A percentile compares a stretch with the other conserved stretches of the same genome.
phyloP scores from a whole-genome alignment of 1,140 invertebrate species.

The Protaetia brevitarsis region DNA sequence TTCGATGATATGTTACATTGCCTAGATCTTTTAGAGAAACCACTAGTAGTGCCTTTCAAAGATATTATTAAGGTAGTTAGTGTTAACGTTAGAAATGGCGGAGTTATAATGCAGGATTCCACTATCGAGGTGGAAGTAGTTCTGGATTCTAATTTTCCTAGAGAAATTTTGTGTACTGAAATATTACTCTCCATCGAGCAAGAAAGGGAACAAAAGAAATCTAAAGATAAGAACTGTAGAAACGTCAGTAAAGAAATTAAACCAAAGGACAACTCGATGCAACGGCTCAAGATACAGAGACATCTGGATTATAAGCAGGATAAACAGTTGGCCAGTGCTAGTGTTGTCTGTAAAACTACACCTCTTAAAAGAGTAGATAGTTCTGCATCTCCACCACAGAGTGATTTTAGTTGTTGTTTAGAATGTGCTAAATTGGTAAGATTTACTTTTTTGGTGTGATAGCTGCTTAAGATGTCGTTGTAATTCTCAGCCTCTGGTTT shows the following conservation, averaged over 20 bases:
- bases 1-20: slow-evolving; percentile 73
- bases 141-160: slow-evolving; percentile 60
- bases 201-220: slow-evolving; percentile 34
- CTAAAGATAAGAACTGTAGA: slow-evolving; percentile 29
- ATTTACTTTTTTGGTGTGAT: too few species aligned
- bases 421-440: slow-evolving; percentile 50
- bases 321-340: slow-evolving; percentile 66
- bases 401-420: slow-evolving; percentile 65
- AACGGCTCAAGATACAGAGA: slow-evolving; percentile 63
- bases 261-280: slow-evolving; percentile 56
- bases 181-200: slow-evolving; percentile 54
- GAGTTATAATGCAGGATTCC: slow-evolving; percentile 57
- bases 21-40: slow-evolving; percentile 54
- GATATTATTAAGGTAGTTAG: slow-evolving; percentile 52
- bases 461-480: too few species aligned
- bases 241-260: slow-evolving; percentile 55
- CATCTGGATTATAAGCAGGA: slow-evolving; percentile 78
- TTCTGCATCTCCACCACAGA: slow-evolving; percentile 43
- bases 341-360: slow-evolving; percentile 58
- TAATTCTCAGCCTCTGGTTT: slow-evolving; percentile 46
- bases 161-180: slow-evolving; percentile 54
- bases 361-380: slow-evolving; percentile 49
- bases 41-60: slow-evolving; percentile 45
- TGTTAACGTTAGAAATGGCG: slow-evolving; percentile 51
- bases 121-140: slow-evolving; percentile 56